Evolutionary conservation across 2,113 vertebrate genomes (phyloP), one percentile per base, ranked within the genome.

Genomic region (Pseudorasbora parva): DNA sequence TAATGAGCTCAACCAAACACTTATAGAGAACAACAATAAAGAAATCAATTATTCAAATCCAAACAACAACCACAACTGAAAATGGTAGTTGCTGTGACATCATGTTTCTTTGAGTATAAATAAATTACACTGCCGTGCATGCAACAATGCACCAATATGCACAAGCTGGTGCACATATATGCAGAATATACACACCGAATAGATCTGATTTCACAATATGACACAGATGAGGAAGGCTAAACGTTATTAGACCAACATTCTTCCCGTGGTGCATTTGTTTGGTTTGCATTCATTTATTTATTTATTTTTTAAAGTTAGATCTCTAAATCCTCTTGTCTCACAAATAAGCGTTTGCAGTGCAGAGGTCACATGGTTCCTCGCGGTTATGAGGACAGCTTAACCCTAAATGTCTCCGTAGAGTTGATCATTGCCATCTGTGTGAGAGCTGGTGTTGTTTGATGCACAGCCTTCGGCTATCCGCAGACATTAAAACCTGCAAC

Each of bases 371-470:
- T 75, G 74, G n/a, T 84, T 79, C 56, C 51, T 59, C 17, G 43
- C 19, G 10, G 41, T 15, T 56, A 71, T 30, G 23, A 66, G 83
- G 51, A 57, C 76, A 57, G 83, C 76, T 84, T 84, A 84, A 72
- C 83, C 83, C 76, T 11, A 59, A 78, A 71, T 21, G 82, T 43
- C 82, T 56, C 59, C 3, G 41, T 41, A 25, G 14, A 27, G 49
- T 72, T 57, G 27, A 71, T 59, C 66, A 78, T 47, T 47, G 54
- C 83, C 83, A 84, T 84, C 83, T 84, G 83, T 72, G 75, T 60
- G 54, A 47, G 49, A 60, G 64, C 64, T 57, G 54, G 30, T 43
- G 15, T 45, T 45, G 54, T 60, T 71, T 51, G 17, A 76, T 49
- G 21, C 43, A 33, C 30, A 37, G 21, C 41, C 59, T 64, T 62